These are phyloP conservation scores for Cephonodes hylas DNA, from an alignment of 2,888 invertebrate genomes.

Conservation along the genomic window DNA sequence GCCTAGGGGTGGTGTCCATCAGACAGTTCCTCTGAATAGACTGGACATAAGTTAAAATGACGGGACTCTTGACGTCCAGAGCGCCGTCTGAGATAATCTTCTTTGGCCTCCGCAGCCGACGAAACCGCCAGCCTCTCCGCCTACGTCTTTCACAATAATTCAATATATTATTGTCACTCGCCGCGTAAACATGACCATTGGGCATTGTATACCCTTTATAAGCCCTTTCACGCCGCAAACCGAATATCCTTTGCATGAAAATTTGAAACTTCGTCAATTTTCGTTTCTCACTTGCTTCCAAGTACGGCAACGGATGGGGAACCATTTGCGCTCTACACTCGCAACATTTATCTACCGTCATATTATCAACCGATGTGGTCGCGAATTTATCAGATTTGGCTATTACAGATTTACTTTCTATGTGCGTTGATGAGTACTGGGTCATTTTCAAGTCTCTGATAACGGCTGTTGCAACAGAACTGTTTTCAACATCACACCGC, in stretches of 20 bases:
- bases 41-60: conserved; percentile 60
- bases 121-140: conserved; percentile 47
- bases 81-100: conserved; percentile 57
- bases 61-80: conserved; percentile 45
- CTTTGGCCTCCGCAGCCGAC: conserved; percentile 51
- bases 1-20: conserved; percentile 60
- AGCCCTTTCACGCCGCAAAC: conserved; percentile 44
- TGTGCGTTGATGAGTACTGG: conserved; percentile 39
- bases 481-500: conserved; percentile 25
- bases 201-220: conserved; percentile 33
- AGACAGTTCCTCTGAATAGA: conserved; percentile 59
- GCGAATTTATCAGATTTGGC: conserved; percentile 18
- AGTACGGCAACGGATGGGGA: conserved; percentile 35
- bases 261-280: conserved; percentile 60
- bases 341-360: conserved; percentile 36
- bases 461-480: conserved; percentile 41
- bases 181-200: conserved; percentile 47
- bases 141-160: conserved; percentile 44
- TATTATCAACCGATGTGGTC: conserved; percentile 18
- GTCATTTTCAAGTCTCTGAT: conserved; percentile 49
- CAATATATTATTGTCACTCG: conserved; percentile 58
- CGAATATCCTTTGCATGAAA: conserved; percentile 62
- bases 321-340: conserved; percentile 35
- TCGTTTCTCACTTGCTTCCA: conserved; percentile 41
- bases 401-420: conserved; percentile 30